These are phyloP conservation scores for Crotophaga sulcirostris DNA, from an alignment of 2,113 vertebrate genomes.

Conservation along the genomic window DNA sequence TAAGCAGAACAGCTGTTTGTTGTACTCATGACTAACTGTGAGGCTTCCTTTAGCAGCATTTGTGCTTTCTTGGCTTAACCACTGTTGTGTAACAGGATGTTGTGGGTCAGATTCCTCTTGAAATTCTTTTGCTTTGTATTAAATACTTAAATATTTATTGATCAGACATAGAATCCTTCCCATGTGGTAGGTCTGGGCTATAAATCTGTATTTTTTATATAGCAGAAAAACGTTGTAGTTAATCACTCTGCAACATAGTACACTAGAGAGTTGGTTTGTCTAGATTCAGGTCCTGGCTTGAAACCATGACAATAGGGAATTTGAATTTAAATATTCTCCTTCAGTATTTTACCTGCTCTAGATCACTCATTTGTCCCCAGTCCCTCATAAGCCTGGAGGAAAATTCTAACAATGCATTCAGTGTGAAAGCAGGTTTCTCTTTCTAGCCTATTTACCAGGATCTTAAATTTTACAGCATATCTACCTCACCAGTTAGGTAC, in stretches of 20 bases:
- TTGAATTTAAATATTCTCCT: background rate
- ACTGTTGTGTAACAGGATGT: background rate
- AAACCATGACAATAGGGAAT: background rate
- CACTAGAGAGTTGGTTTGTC: background rate
- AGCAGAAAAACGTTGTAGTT: background rate
- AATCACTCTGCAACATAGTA: background rate
- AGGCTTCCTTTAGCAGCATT: background rate
- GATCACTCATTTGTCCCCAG: background rate
- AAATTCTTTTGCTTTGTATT: background rate
- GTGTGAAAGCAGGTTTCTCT: background rate
- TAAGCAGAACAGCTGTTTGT: background rate
- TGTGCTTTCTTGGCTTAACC: background rate
- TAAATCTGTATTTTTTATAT: background rate
- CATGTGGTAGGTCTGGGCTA: background rate
- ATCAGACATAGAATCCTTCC: background rate
- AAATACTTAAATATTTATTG: background rate
- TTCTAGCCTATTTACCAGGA: background rate
- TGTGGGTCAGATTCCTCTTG: background rate
- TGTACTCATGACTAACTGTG: background rate
- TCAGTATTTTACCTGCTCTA: background rate
- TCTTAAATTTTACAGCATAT: background rate
- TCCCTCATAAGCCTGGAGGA: background rate
- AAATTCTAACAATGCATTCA: background rate
- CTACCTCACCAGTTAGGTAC: background rate
- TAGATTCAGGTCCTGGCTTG: background rate